Conservation (phyloP, 92 coral and sea anemone genomes). For the Chrysogorgia sp. region DNA sequence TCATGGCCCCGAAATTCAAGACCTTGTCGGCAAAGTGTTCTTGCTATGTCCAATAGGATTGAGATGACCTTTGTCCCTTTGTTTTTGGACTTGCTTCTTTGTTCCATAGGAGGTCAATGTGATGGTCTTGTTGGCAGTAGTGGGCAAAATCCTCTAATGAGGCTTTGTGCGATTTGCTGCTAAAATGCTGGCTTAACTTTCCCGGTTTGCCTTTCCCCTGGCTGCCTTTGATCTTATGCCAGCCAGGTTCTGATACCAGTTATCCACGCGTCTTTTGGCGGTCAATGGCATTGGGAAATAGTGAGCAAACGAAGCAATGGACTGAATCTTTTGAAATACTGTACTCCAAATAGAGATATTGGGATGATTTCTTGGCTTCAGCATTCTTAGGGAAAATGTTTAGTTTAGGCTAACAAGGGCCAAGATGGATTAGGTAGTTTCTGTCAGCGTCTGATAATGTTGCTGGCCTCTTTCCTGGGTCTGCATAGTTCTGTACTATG, state of each 20-base stretch:
- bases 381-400: not conserved
- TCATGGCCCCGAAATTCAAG: constrained; percentile 25
- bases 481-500: no score
- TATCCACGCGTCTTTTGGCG: constrained; percentile 11
- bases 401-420: not conserved
- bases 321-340: not conserved
- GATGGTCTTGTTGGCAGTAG: not conserved
- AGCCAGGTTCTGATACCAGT: not conserved
- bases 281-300: not conserved
- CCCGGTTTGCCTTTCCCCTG: not conserved
- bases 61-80: constrained; percentile 3
- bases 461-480: constrained; percentile 1
- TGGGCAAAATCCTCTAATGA: not conserved
- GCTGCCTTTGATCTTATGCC: constrained; percentile 25
- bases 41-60: constrained; percentile 1
- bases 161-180: not conserved
- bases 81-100: not conserved
- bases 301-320: not conserved
- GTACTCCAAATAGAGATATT: not conserved
- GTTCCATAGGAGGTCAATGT: not conserved
- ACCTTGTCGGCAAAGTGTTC: constrained; percentile 14
- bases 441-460: not conserved
- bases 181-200: constrained; percentile 2
- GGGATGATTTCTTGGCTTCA: not conserved
- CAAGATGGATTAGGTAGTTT: not conserved